phyloP scores from a whole-genome alignment of 2,797 vertebrate genomes.

The Syngnathus rostellatus region DNA sequence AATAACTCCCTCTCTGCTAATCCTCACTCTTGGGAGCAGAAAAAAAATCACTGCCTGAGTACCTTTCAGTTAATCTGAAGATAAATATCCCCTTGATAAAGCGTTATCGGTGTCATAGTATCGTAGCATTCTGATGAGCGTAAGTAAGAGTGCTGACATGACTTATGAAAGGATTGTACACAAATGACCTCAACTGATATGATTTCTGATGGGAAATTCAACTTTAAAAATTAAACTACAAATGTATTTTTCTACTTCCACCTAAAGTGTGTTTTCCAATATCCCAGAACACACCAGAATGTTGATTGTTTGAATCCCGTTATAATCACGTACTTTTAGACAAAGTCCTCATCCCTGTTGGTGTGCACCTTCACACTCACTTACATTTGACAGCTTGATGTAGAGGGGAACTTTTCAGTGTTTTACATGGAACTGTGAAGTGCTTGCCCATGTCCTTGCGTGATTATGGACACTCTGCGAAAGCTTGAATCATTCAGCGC shows the following conservation, averaged over 20 bases:
- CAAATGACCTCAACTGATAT: background rate
- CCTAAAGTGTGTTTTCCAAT: background rate
- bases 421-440: slow-evolving; percentile 23
- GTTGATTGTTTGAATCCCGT: slow-evolving; percentile 19
- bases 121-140: too few relatives aligned
- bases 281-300: background rate
- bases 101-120: too few relatives aligned
- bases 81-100: too few relatives aligned
- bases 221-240: background rate
- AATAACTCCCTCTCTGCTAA: background rate
- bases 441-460: slow-evolving; percentile 28
- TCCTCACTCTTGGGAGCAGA: too few relatives aligned
- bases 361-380: slow-evolving; percentile 33
- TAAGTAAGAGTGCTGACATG: too few relatives aligned
- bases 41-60: too few relatives aligned
- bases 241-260: background rate
- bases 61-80: too few relatives aligned
- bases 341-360: slow-evolving; percentile 22
- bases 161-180: background rate
- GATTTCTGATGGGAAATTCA: background rate
- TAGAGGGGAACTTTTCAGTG: slow-evolving; percentile 6
- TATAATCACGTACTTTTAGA: slow-evolving; percentile 18
- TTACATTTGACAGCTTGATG: slow-evolving; percentile 5
- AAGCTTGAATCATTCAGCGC: slow-evolving; percentile 61
- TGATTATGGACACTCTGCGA: slow-evolving; percentile 53